Base-by-base conservation (phyloP, 2,888 invertebrate genomes). In the Automeris io region DNA sequence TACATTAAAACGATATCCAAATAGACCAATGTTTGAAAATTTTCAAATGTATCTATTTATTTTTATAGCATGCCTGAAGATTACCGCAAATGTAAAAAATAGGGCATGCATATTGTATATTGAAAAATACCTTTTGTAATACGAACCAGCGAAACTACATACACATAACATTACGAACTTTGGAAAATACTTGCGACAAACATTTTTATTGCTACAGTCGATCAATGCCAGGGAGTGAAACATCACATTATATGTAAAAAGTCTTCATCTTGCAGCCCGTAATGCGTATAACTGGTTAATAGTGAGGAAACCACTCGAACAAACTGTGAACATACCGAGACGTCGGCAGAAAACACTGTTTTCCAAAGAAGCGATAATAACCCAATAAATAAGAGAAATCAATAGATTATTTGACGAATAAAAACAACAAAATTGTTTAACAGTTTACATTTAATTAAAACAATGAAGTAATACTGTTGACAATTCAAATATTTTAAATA, bases 401-500 rank as follows among this genome's bases (percentile, higher is more conserved):
- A 13, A n/a, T 16, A 29, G 2, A 16, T 8, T 3, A 16, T 16
- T 16, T 29, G 16, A n/a, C n/a, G 9, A 29, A 29, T 29, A 16
- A 29, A 29, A 29, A 16, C 13, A 29, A n/a, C n/a, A 5, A 24
- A 1, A n/a, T 6, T 19, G 4, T 16, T 6, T 29, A 2, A 29
- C 16, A 29, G 16, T 16, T 29, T 2, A 16, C 5, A 16, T 29
- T 29, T 29, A 44, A 46, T 49, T 35, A 40, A 37, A 38, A 18
- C 25, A 33, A 33, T 33, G 39, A 40, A 19, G 43, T 55, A 67
- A 57, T 61, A 61, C 57, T 60, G 57, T 48, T 45, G 56, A 51
- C 55, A 64, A 61, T 57, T 45, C 47, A 50, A n/a, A n/a, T n/a
- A n/a, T n/a, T n/a, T n/a, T n/a, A n/a, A n/a, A n/a, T n/a, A n/a